Evolutionary conservation across 2,888 invertebrate genomes (phyloP), one percentile per base, ranked within the genome.

Genomic region (Aphodius granarius): DNA sequence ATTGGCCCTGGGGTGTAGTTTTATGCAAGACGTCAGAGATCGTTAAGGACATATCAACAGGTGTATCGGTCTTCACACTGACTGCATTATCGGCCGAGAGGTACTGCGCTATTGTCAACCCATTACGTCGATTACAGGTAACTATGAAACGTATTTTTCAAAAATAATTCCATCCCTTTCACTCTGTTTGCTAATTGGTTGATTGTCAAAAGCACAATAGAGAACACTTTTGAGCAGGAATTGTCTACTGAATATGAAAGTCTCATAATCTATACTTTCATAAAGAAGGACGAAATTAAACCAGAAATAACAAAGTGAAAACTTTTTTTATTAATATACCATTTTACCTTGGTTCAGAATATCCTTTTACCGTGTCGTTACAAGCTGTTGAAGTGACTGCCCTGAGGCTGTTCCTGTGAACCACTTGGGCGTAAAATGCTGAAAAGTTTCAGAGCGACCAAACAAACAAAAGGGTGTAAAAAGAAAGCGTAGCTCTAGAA

Each of bases 51-150:
- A 90, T 96, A 76, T 95, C 95, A 72, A 93, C 95, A 63, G 96
- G 96, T 0, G 96, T 97, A 0, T 96, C 96, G 0, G 95, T 97
- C 21, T 96, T 97, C 87, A 96, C 96, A 0, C 87, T 97, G 77
- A 95, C 95, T 0, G 96, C 95, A 0, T 89, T 97, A 3, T 95
- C 96, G 18, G 94, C 93, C 0, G 96, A 97, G 85, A 86, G 94
- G 79, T 97, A 96, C 87, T 94, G 94, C 83, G 96, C 96, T 19
- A 96, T 97, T 78, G 95, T 95, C n/a, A 93, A 95, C 85, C 96
- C 96, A 92, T 64, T 96, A 88, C 91, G 81, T 90, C 91, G 80
- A 83, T 84, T 88, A 73, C 91, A 89, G 89, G 91, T 90, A 79
- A 81, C 79, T 20, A 6, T 4, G 15, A 66, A 66, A 66, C 1